phyloP scores from a whole-genome alignment of 2,113 vertebrate species.

The Carassius gibelio region DNA sequence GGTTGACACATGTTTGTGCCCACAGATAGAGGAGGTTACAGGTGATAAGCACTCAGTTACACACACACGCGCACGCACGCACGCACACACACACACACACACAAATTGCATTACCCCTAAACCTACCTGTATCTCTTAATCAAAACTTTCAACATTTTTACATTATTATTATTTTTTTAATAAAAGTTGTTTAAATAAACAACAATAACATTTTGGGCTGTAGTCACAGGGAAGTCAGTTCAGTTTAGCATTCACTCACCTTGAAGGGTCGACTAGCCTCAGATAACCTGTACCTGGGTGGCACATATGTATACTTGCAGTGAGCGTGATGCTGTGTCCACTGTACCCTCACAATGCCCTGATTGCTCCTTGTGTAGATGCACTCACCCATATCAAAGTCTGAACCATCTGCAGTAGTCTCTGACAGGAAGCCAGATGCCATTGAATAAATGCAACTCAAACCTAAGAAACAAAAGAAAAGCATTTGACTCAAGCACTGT shows the following conservation, averaged over 20 bases:
- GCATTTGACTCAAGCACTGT: constrained; percentile 16
- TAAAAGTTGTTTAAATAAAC: neutral
- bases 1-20: constrained; percentile 50
- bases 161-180: too few relatives aligned
- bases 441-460: neutral
- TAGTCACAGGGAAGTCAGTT: neutral
- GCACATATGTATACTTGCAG: constrained; percentile 18
- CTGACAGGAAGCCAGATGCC: constrained; percentile 41
- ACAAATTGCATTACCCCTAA: neutral
- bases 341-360: constrained; percentile 22
- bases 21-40: constrained; percentile 24
- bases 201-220: neutral
- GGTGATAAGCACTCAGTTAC: neutral
- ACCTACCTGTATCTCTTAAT: neutral
- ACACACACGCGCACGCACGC: neutral
- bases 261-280: neutral
- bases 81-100: constrained; percentile 27
- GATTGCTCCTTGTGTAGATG: constrained; percentile 52
- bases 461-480: neutral
- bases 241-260: neutral
- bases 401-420: constrained; percentile 2
- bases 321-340: constrained; percentile 10
- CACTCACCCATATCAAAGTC: constrained; percentile 42
- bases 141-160: neutral
- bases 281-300: constrained; percentile 55